Percentiles rank a stretch among this genome's conserved stretches.
phyloP scores from a whole-genome alignment of 1,140 invertebrate species.

The Bombyx mandarina region DNA sequence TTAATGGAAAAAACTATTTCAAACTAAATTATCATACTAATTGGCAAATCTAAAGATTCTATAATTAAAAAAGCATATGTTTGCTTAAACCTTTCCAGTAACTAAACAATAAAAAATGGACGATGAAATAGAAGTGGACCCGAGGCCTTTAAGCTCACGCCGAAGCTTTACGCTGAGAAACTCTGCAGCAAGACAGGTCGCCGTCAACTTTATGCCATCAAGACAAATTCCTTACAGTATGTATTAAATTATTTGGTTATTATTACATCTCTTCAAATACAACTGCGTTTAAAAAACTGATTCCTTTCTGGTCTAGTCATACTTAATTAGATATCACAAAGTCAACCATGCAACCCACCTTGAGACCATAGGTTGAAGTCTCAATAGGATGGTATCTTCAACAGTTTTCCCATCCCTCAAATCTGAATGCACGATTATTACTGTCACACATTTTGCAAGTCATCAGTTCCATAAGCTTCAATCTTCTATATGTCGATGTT shows the following conservation, averaged over 20 bases:
- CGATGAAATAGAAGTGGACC: slow-evolving; percentile 33
- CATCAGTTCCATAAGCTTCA: too few relatives aligned
- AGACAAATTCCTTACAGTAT: slow-evolving; percentile 48
- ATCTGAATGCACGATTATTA: too few relatives aligned
- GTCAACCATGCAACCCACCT: too few relatives aligned
- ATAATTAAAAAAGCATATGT: background rate
- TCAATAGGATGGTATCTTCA: too few relatives aligned
- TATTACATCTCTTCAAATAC: background rate
- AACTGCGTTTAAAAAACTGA: too few relatives aligned
- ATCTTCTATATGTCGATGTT: too few relatives aligned
- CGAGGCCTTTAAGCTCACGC: slow-evolving; percentile 25
- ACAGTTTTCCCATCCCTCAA: too few relatives aligned
- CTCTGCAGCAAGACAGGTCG: slow-evolving; percentile 47
- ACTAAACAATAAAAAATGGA: slow-evolving; percentile 26
- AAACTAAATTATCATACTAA: background rate
- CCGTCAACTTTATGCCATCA: slow-evolving; percentile 61
- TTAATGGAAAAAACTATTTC: background rate
- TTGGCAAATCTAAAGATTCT: background rate
- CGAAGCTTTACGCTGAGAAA: slow-evolving; percentile 37
- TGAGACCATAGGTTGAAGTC: too few relatives aligned
- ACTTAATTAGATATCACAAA: too few relatives aligned
- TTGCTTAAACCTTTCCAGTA: background rate
- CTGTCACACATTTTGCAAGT: too few relatives aligned
- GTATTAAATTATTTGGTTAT: slow-evolving; percentile 8
- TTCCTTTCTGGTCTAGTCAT: too few relatives aligned